Base-by-base conservation (phyloP, 2,888 invertebrate genomes). In the Clivina fossor region DNA sequence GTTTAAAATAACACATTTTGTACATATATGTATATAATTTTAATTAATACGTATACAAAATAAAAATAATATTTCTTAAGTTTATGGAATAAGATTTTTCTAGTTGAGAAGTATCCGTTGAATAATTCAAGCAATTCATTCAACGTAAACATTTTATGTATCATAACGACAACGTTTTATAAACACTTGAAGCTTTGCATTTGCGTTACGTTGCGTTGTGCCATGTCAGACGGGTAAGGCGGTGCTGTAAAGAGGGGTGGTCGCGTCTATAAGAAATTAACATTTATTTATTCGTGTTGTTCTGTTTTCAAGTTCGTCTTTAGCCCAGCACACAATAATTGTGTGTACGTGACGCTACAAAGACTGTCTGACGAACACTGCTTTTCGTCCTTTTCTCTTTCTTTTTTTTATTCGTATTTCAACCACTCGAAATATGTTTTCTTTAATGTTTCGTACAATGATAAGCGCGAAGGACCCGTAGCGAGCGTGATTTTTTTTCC, bases 271-370 rank as follows among this genome's bases (percentile, higher is more conserved):
- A 47, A 47, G 47, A 47, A 47, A 47, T 47, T 47, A 47, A 33
- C 47, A 47, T 47, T 47, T 35, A 47, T 47, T 47, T 47, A 11
- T n/a, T 33, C 33, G 19, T 47, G 32, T 47, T 47, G 33, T 47
- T 47, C 33, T 20, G 11, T 33, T 47, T n/a, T 33, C 22, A 9
- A 11, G 26, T 41, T 41, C n/a, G 24, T 20, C 33, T 33, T 33
- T 22, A 24, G 20, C 33, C n/a, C n/a, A 33, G 32, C 22, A 16
- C 22, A 28, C 24, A 50, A 41, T 41, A 50, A 50, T 50, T 19
- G 40, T 9, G 20, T 30, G 50, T 50, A 50, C 50, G 50, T 50
- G 50, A 38, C 41, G 38, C 38, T 16, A 50, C 50, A 50, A 50
- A 18, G 50, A 40, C 19, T 47, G 50, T 50, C 50, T 41, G 40